A percentile compares a stretch with the other conserved stretches of the same genome.
Conservation (phyloP, 2,888 invertebrate genomes). For the Lycocerus yunnanus region DNA sequence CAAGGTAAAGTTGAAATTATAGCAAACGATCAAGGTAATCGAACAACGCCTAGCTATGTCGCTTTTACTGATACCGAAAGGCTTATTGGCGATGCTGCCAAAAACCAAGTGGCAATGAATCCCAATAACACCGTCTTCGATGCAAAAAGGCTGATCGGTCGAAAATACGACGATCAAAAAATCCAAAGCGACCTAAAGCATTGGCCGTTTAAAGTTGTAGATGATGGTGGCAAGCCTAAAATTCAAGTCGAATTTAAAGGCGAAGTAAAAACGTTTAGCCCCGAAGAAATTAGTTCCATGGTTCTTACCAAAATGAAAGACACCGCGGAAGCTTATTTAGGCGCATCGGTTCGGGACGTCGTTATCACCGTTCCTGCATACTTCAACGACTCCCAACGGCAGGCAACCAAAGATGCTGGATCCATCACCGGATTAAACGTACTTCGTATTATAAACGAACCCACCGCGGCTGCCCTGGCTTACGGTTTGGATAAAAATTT, state of each 20-base stretch:
- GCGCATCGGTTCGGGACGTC: slow-evolving; percentile 68
- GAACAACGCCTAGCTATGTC: slow-evolving; percentile 86
- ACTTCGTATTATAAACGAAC: slow-evolving; percentile 81
- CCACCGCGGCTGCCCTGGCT: slow-evolving; percentile 75
- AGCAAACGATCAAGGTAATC: slow-evolving; percentile 87
- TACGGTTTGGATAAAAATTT: slow-evolving; percentile 74
- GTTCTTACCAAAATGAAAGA: slow-evolving; percentile 66
- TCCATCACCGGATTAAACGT: slow-evolving; percentile 74
- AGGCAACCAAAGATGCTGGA: slow-evolving; percentile 85
- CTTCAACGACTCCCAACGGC: slow-evolving; percentile 72
- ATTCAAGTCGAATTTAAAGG: slow-evolving; percentile 71
- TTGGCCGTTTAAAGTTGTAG: slow-evolving; percentile 81
- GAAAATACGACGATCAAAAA: slow-evolving; percentile 74
- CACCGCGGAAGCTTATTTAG: slow-evolving; percentile 75
- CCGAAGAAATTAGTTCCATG: slow-evolving; percentile 75
- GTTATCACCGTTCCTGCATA: slow-evolving; percentile 80
- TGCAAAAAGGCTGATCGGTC: slow-evolving; percentile 78
- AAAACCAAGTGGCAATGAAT: slow-evolving; percentile 79
- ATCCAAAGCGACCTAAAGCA: slow-evolving; percentile 81
- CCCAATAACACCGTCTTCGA: slow-evolving; percentile 75
- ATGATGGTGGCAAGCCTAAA: slow-evolving; percentile 68
- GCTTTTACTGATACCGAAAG: slow-evolving; percentile 85
- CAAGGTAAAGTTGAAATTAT: slow-evolving; percentile 85
- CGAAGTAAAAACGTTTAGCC: slow-evolving; percentile 65
- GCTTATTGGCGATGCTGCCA: slow-evolving; percentile 84